Evolutionary conservation across 2,113 vertebrate genomes (phyloP), one percentile per base, ranked within the genome.

Genomic region (Zeus faber): DNA sequence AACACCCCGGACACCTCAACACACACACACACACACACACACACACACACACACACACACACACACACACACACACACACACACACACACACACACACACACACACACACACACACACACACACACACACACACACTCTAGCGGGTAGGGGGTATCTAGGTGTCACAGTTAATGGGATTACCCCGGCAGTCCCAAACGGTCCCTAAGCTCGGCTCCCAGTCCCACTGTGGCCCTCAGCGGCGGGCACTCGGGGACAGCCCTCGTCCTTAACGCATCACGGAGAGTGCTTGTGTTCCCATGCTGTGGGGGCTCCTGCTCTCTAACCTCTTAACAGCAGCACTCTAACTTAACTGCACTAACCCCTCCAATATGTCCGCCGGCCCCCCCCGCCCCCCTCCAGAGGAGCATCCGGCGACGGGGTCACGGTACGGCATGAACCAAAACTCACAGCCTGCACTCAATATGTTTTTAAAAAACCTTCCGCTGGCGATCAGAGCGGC

Each of bases 121-220:
- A 57, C 50, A 50, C 51, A 61, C 25, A 5, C 14, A 56, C 29
- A 13, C 33, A 39, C 54, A 72, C 49, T 68, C 61, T 47, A 54
- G 8, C 31, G 39, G 59, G 70, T 49, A 72, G 63, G 46, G 58
- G 7, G 58, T 56, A 73, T 79, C 73, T 65, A 80, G 75, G 79
- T 85, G 85, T 85, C 89, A 86, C 80, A 84, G 81, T 88, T 89
- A 91, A 91, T 88, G 85, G 88, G 89, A 91, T 90, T 90, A 91
- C 75, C 83, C 83, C 79, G 67, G 85, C 84, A 77, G 82, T 82
- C 76, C 78, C 65, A 72, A 79, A 64, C 79, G 76, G 70, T 80
- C 59, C 67, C 83, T 83, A 89, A 87, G 80, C 81, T 80, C 83
- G 83, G 77, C 84, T 84, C 83, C 79, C 76, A 81, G 83, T 89